Evolutionary conservation across 2,797 vertebrate species (phyloP).

Genomic region (Scolopax rusticola): DNA sequence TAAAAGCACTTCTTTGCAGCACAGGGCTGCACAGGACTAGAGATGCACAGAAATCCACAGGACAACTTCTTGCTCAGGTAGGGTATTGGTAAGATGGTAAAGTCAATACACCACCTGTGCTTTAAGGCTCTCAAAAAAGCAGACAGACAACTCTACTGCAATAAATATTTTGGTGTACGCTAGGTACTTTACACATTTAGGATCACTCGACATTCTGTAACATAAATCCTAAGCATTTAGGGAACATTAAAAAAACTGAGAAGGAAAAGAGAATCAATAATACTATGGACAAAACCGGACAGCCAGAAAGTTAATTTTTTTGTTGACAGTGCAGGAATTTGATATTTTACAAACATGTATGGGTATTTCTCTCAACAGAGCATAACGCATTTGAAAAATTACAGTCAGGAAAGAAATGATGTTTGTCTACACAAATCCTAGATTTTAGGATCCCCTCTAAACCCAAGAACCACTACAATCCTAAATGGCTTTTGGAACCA

Average conservation of each 20-base stretch:
- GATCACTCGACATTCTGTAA: background rate
- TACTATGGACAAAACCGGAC: background rate
- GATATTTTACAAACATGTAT: rapidly evolving
- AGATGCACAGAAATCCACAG: background rate
- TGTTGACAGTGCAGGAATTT: background rate
- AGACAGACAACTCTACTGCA: background rate
- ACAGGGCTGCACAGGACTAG: background rate
- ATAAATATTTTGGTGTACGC: background rate
- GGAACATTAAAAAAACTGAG: rapidly evolving
- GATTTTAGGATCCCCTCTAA: background rate
- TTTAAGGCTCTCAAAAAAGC: background rate
- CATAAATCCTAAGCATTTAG: background rate
- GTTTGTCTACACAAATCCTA: background rate
- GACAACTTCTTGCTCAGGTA: background rate
- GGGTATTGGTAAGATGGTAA: background rate
- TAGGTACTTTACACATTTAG: rapidly evolving
- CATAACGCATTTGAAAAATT: rapidly evolving
- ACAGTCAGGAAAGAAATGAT: background rate
- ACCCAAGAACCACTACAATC: background rate
- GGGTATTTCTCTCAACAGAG: background rate
- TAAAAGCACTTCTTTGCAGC: background rate
- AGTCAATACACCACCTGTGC: background rate
- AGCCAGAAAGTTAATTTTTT: background rate
- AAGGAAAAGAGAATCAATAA: background rate
- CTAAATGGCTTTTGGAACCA: rapidly evolving